Percentiles rank a stretch among this genome's conserved stretches.
These are phyloP conservation scores for Craseonycteris thonglongyai DNA, from an alignment of 2,113 vertebrate genomes.

Conservation along the genomic window DNA sequence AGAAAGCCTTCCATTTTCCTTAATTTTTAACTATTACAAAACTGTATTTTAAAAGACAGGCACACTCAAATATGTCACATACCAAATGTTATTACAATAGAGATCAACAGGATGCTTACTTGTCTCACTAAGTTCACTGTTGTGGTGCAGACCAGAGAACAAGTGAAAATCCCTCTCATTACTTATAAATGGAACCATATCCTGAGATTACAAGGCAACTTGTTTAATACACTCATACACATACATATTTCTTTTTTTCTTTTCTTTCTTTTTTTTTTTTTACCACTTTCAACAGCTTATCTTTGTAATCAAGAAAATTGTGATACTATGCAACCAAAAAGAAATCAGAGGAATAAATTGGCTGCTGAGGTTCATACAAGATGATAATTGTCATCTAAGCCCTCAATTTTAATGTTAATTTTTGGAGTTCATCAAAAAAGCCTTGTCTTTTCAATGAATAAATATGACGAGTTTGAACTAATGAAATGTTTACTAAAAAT, in stretches of 20 bases:
- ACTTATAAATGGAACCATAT: background rate
- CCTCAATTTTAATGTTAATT: background rate
- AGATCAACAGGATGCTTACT: background rate
- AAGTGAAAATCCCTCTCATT: background rate
- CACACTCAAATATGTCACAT: background rate
- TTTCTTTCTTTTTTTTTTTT: background rate
- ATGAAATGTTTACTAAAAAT: background rate
- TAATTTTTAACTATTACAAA: conserved; percentile 15
- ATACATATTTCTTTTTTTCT: background rate
- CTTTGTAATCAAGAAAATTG: conserved; percentile 24
- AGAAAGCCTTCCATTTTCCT: conserved; percentile 24
- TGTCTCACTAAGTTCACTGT: background rate
- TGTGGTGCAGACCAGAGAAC: background rate
- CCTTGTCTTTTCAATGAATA: conserved; percentile 1
- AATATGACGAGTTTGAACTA: conserved; percentile 14
- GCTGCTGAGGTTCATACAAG: background rate
- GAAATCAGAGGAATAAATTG: background rate
- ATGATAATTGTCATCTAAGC: background rate
- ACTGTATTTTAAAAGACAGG: background rate
- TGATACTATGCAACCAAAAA: background rate
- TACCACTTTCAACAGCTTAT: background rate
- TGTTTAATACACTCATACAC: background rate
- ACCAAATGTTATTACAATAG: background rate
- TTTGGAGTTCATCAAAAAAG: background rate
- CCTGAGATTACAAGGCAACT: background rate